Base-by-base conservation (phyloP, 2,888 invertebrate species). In the Rhyacophila evoluta region DNA sequence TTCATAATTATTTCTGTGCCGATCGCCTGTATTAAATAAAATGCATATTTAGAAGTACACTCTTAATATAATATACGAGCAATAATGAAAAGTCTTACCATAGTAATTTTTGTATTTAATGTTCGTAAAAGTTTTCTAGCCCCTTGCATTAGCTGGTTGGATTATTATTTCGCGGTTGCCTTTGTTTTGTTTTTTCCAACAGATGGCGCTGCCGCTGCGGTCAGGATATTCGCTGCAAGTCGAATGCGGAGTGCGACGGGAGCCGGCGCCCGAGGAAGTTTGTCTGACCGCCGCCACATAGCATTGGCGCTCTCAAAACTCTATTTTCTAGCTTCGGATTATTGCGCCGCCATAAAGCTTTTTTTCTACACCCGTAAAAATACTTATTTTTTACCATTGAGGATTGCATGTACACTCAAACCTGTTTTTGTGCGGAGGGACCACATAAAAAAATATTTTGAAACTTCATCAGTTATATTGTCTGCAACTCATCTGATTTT, bases 121-220 rank as follows among this genome's bases (percentile, higher is more conserved):
- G 41, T 19, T 28, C 27, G 55, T 37, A 27, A 33, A 67, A 25
- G 74, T 27, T 74, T 55, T 74, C 29, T 33, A 41, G 28, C 74
- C 72, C 39, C 72, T 27, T 72, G 37, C 72, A 73, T 38, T 41
- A 55, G 55, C 55, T 74, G 55, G 41, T 71, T 70, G 67, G 71
- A 77, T 55, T 78, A 78, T 78, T 78, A 78, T 80, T 80, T 75
- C 55, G 41, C 71, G 71, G 41, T 72, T 33, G 36, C 72, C 33
- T 12, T 25, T 36, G 39, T 36, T 69, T 73, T 72, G 76, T 76
- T 77, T 79, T 77, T 79, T 79, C 68, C 74, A 27, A 36, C 80
- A 80, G 74, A 77, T 80, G 80, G 77, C 72, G 75, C 25, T 39
- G 39, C 74, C 79, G 28, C 74, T 41, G 79, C 70, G 78, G 78